Evolutionary conservation across 2,888 invertebrate species (phyloP).

Genomic region (Conchocele bisecta): DNA sequence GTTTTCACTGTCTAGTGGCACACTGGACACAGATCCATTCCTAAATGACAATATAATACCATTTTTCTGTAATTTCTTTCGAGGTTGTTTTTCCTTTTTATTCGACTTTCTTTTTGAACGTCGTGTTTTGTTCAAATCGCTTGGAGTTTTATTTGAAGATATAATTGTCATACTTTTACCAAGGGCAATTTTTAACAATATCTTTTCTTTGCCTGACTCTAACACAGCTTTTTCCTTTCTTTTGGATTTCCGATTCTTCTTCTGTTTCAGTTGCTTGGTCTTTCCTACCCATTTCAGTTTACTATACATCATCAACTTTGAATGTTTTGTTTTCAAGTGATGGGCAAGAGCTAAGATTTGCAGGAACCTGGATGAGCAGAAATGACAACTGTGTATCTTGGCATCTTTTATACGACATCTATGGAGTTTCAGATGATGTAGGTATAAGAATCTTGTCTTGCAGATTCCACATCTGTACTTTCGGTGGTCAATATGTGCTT

Average conservation of each 20-base stretch:
- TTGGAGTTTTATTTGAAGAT: too few species aligned
- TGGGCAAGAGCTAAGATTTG: constrained; percentile 35
- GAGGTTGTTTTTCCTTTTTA: constrained; percentile 33
- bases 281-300: too few species aligned
- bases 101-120: constrained; percentile 25
- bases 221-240: neutral
- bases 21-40: constrained; percentile 37
- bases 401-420: constrained; percentile 11
- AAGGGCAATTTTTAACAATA: too few species aligned
- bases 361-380: constrained; percentile 32
- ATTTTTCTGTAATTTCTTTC: constrained; percentile 21
- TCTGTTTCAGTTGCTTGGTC: too few species aligned
- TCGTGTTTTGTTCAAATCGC: too few species aligned
- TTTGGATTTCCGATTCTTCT: too few species aligned
- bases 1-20: constrained; percentile 18
- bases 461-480: constrained; percentile 31
- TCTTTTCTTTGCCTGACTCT: too few species aligned
- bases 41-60: constrained; percentile 50
- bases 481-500: constrained; percentile 39
- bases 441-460: constrained; percentile 12
- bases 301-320: too few species aligned
- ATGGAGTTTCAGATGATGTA: constrained; percentile 16
- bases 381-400: constrained; percentile 19
- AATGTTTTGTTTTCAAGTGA: constrained; percentile 19
- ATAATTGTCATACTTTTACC: too few species aligned